phyloP scores from a whole-genome alignment of 2,888 invertebrate species.

The Cordylochernes scorpioides region DNA sequence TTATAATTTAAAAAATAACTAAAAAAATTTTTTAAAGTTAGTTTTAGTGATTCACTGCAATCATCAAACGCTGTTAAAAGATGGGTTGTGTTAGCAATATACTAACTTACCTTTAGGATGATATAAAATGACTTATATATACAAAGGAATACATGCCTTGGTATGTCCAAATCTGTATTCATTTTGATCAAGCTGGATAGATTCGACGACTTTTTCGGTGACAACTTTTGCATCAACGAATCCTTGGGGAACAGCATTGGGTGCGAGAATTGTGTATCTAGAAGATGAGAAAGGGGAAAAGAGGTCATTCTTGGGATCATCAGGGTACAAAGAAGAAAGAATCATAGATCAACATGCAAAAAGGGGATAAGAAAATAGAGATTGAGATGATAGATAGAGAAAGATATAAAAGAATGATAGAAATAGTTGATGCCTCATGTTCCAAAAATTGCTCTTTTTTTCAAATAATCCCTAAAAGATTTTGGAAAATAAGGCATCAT shows the following conservation, averaged over 20 bases:
- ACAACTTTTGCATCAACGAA: conserved; percentile 33
- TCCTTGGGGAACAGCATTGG: conserved; percentile 35
- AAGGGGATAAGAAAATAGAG: neutral
- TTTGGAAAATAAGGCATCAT: too few species aligned
- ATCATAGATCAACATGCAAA: neutral
- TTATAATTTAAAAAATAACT: too few species aligned
- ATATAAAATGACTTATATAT: conserved; percentile 1
- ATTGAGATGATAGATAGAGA: too few species aligned
- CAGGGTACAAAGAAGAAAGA: conserved; percentile 1
- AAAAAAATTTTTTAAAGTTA: too few species aligned
- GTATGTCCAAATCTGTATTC: conserved; percentile 39
- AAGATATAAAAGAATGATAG: too few species aligned
- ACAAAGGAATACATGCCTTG: conserved; percentile 13
- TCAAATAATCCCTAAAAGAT: too few species aligned
- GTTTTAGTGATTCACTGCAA: too few species aligned
- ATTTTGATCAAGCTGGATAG: conserved; percentile 63
- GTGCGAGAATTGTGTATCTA: conserved; percentile 98
- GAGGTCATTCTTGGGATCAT: neutral
- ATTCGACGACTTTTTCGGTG: conserved; percentile 60
- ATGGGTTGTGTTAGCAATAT: too few species aligned
- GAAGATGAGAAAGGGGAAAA: neutral
- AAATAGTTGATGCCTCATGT: too few species aligned
- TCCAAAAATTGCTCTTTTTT: too few species aligned
- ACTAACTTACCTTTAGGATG: neutral
- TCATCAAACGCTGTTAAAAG: too few species aligned